Evolutionary conservation across 37 sponge, comb jelly and placozoan species (phyloP).

Genomic region (Amphimedon queenslandica): DNA sequence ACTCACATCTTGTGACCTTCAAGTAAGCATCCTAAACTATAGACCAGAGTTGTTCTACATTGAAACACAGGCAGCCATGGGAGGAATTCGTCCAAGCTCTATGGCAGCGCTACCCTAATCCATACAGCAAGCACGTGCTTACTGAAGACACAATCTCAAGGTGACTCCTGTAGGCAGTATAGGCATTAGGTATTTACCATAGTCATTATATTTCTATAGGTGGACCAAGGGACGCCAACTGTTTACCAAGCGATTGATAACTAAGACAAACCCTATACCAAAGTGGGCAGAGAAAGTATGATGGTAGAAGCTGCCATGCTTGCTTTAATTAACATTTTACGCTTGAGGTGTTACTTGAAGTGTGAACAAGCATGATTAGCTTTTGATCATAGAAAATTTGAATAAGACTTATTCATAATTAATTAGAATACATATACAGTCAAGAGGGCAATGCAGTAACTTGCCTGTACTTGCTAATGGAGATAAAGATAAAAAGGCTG

Average conservation of each 20-base stretch:
- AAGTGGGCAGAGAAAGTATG: conserved; percentile 58
- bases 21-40: too few relatives aligned
- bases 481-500: too few relatives aligned
- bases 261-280: conserved; percentile 63
- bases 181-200: not conserved
- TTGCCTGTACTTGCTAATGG: too few relatives aligned
- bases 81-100: conserved; percentile 57
- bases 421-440: too few relatives aligned
- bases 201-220: not conserved
- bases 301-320: too few relatives aligned
- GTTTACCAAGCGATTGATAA: conserved; percentile 48
- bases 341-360: not conserved
- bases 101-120: conserved; percentile 84
- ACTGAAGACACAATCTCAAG: conserved; percentile 74
- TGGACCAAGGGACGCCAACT: conserved; percentile 20
- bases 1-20: too few relatives aligned
- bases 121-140: conserved; percentile 82
- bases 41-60: too few relatives aligned
- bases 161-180: conserved; percentile 20
- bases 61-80: conserved; percentile 76
- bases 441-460: too few relatives aligned
- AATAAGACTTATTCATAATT: too few relatives aligned
- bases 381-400: too few relatives aligned
- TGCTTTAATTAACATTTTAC: not conserved
- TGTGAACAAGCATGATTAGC: too few relatives aligned